Evolutionary conservation across 2,888 invertebrate genomes (phyloP).

Genomic region (Netelia melanura): DNA sequence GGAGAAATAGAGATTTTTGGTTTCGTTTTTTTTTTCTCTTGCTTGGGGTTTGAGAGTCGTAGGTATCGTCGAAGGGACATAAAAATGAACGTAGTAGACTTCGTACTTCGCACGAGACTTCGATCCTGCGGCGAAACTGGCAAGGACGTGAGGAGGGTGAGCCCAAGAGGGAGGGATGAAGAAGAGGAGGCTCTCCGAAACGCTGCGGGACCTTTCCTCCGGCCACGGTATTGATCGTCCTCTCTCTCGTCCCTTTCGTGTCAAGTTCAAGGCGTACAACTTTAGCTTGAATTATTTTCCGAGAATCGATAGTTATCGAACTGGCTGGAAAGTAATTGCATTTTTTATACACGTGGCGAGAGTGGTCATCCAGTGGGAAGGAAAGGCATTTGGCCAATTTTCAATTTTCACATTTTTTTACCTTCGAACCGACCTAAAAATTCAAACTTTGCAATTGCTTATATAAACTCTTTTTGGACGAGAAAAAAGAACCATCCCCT

Average conservation of each 20-base stretch:
- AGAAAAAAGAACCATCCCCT: too few relatives aligned
- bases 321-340: too few relatives aligned
- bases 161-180: slow-evolving; percentile 67
- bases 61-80: neutral
- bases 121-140: slow-evolving; percentile 2
- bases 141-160: slow-evolving; percentile 44
- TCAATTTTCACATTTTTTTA: too few relatives aligned
- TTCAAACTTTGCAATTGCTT: too few relatives aligned
- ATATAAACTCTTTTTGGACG: too few relatives aligned
- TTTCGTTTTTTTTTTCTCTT: too few relatives aligned
- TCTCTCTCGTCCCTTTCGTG: slow-evolving; percentile 78
- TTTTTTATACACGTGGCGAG: neutral
- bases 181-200: slow-evolving; percentile 78
- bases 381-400: too few relatives aligned
- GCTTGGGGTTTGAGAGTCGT: neutral
- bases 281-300: neutral
- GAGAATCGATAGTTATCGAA: slow-evolving; percentile 24
- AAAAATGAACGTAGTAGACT: neutral
- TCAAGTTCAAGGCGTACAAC: slow-evolving; percentile 80
- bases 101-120: slow-evolving; percentile 16
- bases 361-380: too few relatives aligned
- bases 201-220: slow-evolving; percentile 79
- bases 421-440: too few relatives aligned
- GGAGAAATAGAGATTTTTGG: too few relatives aligned
- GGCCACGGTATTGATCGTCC: slow-evolving; percentile 81